Conservation (phyloP, 1,140 invertebrate genomes). For the Zeugodacus cucurbitae region DNA sequence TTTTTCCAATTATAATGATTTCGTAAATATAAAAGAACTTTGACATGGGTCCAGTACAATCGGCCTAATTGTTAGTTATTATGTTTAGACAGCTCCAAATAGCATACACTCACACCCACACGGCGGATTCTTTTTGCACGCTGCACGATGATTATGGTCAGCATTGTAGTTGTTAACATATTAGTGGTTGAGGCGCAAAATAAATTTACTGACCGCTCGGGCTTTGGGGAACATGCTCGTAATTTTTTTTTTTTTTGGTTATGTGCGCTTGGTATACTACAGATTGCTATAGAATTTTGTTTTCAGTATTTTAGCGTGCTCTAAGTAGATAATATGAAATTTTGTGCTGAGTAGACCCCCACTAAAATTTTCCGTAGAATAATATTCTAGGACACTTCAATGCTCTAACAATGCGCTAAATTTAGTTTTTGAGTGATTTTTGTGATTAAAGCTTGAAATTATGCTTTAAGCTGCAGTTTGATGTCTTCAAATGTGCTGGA, state of each 20-base stretch:
- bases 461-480: no score
- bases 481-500: no score
- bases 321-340: no score
- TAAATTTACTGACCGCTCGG: neutral
- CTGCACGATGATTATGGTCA: neutral
- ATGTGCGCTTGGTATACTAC: neutral
- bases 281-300: no score
- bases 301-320: neutral
- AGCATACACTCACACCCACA: neutral
- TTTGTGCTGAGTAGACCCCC: no score
- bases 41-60: neutral
- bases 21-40: slow-evolving; percentile 12
- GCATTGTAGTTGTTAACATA: neutral
- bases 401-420: no score
- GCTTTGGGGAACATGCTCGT: neutral
- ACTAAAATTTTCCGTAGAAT: no score
- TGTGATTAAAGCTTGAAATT: neutral
- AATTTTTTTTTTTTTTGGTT: neutral
- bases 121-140: neutral
- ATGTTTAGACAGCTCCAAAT: neutral
- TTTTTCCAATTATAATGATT: neutral
- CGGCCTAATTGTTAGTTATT: slow-evolving; percentile 12
- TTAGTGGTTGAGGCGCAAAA: neutral
- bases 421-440: no score
- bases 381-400: no score